Evolutionary conservation across 2,888 invertebrate species (phyloP).

Genomic region (Polia nebulosa): DNA sequence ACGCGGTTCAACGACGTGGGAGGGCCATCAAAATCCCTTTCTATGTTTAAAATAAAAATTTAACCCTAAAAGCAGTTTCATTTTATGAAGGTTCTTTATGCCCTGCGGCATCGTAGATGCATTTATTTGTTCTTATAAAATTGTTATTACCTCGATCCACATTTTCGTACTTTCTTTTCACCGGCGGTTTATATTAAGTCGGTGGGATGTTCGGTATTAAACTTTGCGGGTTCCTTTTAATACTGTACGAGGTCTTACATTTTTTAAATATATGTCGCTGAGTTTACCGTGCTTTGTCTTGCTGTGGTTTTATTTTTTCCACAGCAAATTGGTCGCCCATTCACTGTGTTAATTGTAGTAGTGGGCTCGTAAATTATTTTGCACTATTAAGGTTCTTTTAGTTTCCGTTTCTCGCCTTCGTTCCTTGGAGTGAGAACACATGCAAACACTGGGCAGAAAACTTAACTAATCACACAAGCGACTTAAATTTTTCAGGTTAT

Average conservation of each 20-base stretch:
- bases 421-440: conserved; percentile 6
- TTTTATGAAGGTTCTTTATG: conserved; percentile 85
- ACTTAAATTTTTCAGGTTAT: no score
- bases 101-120: conserved; percentile 77
- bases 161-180: conserved; percentile 75
- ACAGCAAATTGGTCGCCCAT: conserved; percentile 19
- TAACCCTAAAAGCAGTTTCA: conserved; percentile 85
- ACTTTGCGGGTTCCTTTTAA: conserved; percentile 74
- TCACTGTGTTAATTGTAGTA: conserved; percentile 8
- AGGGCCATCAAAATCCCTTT: conserved; percentile 89
- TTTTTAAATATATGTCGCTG: conserved; percentile 61
- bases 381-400: conserved; percentile 7
- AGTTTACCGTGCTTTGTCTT: conserved; percentile 61
- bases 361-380: conserved; percentile 12
- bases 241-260: conserved; percentile 70
- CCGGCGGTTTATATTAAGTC: conserved; percentile 71
- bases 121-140: conserved; percentile 85
- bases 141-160: conserved; percentile 80
- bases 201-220: conserved; percentile 67
- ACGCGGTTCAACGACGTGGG: conserved; percentile 83
- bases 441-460: conserved; percentile 1
- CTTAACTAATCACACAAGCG: background rate
- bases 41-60: conserved; percentile 91
- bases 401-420: conserved; percentile 5
- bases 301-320: conserved; percentile 34